Percentiles rank a stretch among this genome's conserved stretches.
Conservation (phyloP, 2,888 invertebrate species). For the Leucozona laternaria region DNA sequence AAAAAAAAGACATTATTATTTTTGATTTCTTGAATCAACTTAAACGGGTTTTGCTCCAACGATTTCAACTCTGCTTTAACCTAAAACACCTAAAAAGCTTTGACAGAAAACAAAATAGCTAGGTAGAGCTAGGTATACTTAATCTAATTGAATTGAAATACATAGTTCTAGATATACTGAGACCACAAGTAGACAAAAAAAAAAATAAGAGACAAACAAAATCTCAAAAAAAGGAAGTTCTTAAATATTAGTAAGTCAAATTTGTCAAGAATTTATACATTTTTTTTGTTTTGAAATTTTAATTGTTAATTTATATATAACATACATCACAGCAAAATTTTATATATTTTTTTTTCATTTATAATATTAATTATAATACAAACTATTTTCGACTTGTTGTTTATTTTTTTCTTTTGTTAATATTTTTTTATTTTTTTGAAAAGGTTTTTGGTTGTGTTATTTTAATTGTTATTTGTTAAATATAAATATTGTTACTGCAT, state of each 20-base stretch:
- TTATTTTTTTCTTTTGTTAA: slow-evolving; percentile 77
- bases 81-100: no score
- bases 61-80: no score
- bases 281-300: slow-evolving; percentile 76
- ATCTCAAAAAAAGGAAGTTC: slow-evolving; percentile 20
- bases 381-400: slow-evolving; percentile 71
- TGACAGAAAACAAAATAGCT: no score
- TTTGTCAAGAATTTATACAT: slow-evolving; percentile 63
- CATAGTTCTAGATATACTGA: background rate
- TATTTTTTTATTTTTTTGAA: slow-evolving; percentile 37
- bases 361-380: slow-evolving; percentile 73
- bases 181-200: slow-evolving; percentile 10
- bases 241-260: slow-evolving; percentile 32
- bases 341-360: slow-evolving; percentile 78
- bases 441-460: slow-evolving; percentile 14
- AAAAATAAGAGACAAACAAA: slow-evolving; percentile 9
- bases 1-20: no score
- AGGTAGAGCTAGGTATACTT: no score
- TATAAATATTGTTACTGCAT: slow-evolving; percentile 48
- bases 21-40: no score
- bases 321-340: slow-evolving; percentile 84
- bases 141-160: no score
- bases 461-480: slow-evolving; percentile 34
- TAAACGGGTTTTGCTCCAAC: no score
- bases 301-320: slow-evolving; percentile 80